Conservation (phyloP, 1,140 invertebrate genomes). For the Drosophila suzukii region DNA sequence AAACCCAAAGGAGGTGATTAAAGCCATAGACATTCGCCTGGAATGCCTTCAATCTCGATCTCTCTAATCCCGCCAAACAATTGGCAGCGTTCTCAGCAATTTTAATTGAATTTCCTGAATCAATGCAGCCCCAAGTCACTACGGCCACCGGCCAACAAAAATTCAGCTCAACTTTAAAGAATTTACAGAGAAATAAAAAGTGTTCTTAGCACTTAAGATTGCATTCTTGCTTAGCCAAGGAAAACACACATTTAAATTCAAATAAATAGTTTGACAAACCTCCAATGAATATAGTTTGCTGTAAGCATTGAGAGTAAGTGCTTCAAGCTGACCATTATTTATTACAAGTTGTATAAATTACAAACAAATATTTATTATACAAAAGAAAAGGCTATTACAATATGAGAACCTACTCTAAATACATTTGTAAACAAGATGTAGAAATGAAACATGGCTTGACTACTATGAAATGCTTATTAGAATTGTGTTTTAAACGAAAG, state of each 20-base stretch:
- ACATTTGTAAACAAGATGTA: neutral
- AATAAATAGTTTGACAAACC: neutral
- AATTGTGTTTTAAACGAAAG: too few species aligned
- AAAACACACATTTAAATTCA: neutral
- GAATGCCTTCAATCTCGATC: conserved; percentile 3
- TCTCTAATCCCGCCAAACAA: conserved; percentile 20
- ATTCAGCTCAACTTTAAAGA: conserved; percentile 1
- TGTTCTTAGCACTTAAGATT: neutral
- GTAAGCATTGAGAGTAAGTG: neutral
- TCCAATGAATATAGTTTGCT: neutral
- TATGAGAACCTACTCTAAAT: neutral
- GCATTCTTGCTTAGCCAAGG: neutral
- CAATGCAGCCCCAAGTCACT: conserved; percentile 3
- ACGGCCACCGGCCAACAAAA: neutral
- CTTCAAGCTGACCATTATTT: neutral
- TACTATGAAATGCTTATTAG: neutral
- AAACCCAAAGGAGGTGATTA: conserved; percentile 38
- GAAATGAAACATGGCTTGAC: neutral
- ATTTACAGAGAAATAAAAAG: neutral
- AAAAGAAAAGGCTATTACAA: neutral
- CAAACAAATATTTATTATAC: neutral
- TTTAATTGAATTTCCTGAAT: conserved; percentile 65
- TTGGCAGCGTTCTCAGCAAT: conserved; percentile 15
- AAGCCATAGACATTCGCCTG: neutral
- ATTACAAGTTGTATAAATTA: neutral